These are phyloP conservation scores for Cephus cinctus DNA, from an alignment of 1,140 invertebrate species.

Conservation along the genomic window DNA sequence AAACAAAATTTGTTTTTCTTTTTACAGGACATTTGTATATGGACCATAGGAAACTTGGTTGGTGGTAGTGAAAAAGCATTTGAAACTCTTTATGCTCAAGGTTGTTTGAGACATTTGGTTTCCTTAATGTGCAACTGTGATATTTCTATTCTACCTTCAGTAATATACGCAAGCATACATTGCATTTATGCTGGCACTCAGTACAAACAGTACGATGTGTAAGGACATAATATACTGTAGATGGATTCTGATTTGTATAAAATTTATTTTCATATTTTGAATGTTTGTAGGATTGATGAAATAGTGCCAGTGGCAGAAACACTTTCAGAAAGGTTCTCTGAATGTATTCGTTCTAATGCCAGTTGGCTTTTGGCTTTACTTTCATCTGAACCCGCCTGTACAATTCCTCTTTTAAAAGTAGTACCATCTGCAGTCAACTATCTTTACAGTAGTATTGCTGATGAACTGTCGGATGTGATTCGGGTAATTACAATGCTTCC, in stretches of 20 bases:
- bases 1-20: not conserved
- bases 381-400: conserved; percentile 35
- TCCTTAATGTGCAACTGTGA: conserved; percentile 35
- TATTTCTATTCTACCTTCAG: conserved; percentile 27
- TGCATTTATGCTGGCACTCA: conserved; percentile 31
- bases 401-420: conserved; percentile 15
- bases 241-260: not conserved
- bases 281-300: not conserved
- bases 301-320: too few relatives aligned
- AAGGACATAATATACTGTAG: not conserved
- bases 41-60: conserved; percentile 49
- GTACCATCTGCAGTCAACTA: conserved; percentile 15
- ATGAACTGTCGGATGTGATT: conserved; percentile 2
- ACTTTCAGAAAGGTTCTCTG: conserved; percentile 12
- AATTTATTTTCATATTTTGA: not conserved
- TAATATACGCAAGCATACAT: conserved; percentile 37
- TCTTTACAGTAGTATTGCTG: conserved; percentile 9
- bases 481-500: conserved; percentile 12
- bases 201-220: conserved; percentile 33
- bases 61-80: conserved; percentile 33
- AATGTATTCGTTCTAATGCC: conserved; percentile 22
- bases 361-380: conserved; percentile 44
- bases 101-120: conserved; percentile 36
- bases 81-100: conserved; percentile 39
- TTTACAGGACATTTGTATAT: conserved; percentile 42